Conservation (phyloP, 92 coral and sea anemone species). For the Paragorgia papillata region DNA sequence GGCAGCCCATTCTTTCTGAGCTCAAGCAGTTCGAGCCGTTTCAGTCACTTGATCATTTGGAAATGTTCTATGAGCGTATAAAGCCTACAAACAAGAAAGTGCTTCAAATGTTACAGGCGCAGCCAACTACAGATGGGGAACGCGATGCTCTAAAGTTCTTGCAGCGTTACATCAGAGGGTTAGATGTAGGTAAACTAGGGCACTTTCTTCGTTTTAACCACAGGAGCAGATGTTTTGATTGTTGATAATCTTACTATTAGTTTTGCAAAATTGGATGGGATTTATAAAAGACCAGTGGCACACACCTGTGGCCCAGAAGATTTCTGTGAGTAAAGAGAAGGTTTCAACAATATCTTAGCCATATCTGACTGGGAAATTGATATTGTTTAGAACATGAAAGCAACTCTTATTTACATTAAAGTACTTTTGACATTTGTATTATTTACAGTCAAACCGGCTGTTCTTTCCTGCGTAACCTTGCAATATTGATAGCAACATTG, state of each 20-base stretch:
- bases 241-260: background rate
- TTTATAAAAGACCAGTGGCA: constrained; percentile 29
- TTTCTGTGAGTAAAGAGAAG: constrained; percentile 35
- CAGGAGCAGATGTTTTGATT: constrained; percentile 44
- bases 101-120: background rate
- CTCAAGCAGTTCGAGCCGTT: constrained; percentile 21
- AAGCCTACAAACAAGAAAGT: constrained; percentile 28
- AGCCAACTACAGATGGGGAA: constrained; percentile 28
- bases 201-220: constrained; percentile 28
- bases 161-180: background rate
- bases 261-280: constrained; percentile 40
- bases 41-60: constrained; percentile 13
- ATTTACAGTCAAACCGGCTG: too few relatives aligned
- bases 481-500: too few relatives aligned
- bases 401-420: too few relatives aligned
- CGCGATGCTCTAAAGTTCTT: constrained; percentile 17
- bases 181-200: background rate
- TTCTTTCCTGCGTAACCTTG: too few relatives aligned
- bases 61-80: too few relatives aligned
- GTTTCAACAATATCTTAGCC: constrained; percentile 33
- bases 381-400: too few relatives aligned
- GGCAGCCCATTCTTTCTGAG: constrained; percentile 25
- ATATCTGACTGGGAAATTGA: constrained; percentile 57
- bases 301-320: constrained; percentile 54
- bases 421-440: too few relatives aligned